Evolutionary conservation across 2,888 invertebrate genomes (phyloP).

Genomic region (Tupiocoris notatus): DNA sequence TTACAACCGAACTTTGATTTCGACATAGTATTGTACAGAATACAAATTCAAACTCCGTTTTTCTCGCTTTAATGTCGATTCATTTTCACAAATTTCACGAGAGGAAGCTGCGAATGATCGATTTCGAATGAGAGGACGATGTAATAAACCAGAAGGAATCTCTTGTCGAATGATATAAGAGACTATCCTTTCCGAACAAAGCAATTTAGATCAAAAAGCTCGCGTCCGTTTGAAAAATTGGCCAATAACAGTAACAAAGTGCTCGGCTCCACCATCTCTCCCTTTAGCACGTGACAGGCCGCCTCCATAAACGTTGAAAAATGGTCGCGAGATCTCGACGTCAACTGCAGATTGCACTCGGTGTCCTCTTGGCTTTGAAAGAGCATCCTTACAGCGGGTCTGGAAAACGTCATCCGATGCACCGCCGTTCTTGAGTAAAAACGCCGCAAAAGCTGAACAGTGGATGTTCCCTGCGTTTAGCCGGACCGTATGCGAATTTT

Average conservation of each 20-base stretch:
- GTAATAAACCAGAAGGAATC: too few species aligned
- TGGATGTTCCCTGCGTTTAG: background rate
- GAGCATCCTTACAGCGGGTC: background rate
- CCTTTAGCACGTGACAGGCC: background rate
- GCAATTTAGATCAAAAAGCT: background rate
- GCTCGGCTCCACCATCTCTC: background rate
- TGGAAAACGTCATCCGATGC: background rate
- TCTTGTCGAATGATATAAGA: background rate
- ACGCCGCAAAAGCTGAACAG: slow-evolving; percentile 4
- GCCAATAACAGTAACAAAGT: slow-evolving; percentile 33
- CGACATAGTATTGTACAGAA: too few species aligned
- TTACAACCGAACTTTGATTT: too few species aligned
- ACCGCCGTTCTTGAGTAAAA: slow-evolving; percentile 1
- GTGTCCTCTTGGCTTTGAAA: background rate
- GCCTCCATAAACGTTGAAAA: slow-evolving; percentile 22
- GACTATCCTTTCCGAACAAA: background rate
- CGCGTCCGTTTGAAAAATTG: slow-evolving; percentile 26
- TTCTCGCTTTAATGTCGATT: too few species aligned
- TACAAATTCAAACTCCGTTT: too few species aligned
- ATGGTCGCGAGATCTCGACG: slow-evolving; percentile 12
- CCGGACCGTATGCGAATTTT: too few species aligned
- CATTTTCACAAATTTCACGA: too few species aligned
- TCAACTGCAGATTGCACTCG: slow-evolving; percentile 33
- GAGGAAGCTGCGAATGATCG: too few species aligned
- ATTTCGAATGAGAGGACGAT: too few species aligned